A percentile compares a stretch with the other conserved stretches of the same genome.
Conservation (phyloP, 2,113 vertebrate species). For the Pagrus major region DNA sequence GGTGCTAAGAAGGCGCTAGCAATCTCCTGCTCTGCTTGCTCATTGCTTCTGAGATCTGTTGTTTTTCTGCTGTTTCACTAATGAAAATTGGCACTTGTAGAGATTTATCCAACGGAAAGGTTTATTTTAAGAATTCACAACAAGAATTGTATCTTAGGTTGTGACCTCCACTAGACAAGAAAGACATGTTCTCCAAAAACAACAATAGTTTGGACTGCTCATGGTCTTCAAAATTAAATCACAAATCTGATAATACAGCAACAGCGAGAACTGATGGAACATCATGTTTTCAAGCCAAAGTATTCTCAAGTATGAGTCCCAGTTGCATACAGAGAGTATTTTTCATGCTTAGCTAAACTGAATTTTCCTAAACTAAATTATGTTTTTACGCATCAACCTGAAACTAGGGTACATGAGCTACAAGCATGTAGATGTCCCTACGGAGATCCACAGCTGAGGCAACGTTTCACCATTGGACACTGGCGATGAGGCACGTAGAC, state of each 20-base stretch:
- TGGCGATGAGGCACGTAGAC: constrained; percentile 26
- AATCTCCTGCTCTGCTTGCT: neutral
- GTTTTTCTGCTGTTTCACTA: neutral
- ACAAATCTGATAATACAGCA: constrained; percentile 5
- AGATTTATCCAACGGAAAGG: neutral
- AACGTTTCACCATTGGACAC: constrained; percentile 16
- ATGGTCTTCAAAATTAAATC: constrained; percentile 7
- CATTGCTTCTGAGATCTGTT: neutral
- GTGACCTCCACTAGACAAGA: neutral
- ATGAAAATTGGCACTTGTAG: neutral
- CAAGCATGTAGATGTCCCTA: constrained; percentile 1
- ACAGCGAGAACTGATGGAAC: neutral
- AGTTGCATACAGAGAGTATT: neutral
- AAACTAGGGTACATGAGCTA: constrained; percentile 12
- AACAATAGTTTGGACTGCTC: neutral
- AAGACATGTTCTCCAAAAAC: neutral
- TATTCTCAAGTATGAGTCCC: neutral
- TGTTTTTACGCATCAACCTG: neutral
- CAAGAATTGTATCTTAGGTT: neutral
- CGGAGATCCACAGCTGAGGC: constrained; percentile 20
- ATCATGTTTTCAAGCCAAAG: constrained; percentile 7
- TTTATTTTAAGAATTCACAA: neutral
- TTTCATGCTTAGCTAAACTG: constrained; percentile 27
- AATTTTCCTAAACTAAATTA: constrained; percentile 14
- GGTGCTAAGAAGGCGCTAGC: neutral